A percentile compares a stretch with the other conserved stretches of the same genome.
Evolutionary conservation across 2,797 vertebrate species (phyloP).

Genomic region (Neostethus bicornis): DNA sequence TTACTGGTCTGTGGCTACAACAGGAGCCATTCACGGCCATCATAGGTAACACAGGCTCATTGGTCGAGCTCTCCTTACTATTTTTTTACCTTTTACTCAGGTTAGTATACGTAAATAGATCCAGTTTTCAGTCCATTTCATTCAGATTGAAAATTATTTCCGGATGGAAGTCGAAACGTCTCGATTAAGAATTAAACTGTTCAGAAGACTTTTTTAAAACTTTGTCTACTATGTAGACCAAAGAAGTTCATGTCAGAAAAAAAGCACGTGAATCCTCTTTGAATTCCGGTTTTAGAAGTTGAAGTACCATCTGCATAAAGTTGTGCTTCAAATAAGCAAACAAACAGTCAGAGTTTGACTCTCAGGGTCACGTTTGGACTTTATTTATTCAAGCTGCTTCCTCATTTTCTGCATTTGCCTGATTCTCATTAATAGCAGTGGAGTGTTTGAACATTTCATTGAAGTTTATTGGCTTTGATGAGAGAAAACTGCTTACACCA

Average conservation of each 20-base stretch:
- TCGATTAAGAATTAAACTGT: too few relatives aligned
- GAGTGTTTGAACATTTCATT: slow-evolving; percentile 54
- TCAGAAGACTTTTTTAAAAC: too few relatives aligned
- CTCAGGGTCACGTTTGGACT: slow-evolving; percentile 48
- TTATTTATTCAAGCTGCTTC: slow-evolving; percentile 35
- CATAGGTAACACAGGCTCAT: too few relatives aligned
- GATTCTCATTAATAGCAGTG: slow-evolving; percentile 46
- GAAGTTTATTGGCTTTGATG: slow-evolving; percentile 65
- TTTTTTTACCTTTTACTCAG: too few relatives aligned
- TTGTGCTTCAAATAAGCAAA: slow-evolving; percentile 54
- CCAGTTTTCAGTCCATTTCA: too few relatives aligned
- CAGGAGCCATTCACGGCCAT: too few relatives aligned
- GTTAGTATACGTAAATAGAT: too few relatives aligned
- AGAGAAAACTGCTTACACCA: slow-evolving; percentile 35
- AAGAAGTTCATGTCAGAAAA: slow-evolving; percentile 42
- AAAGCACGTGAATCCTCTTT: slow-evolving; percentile 54
- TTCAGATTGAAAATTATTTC: too few relatives aligned
- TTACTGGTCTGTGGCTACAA: too few relatives aligned
- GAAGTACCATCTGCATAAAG: slow-evolving; percentile 50
- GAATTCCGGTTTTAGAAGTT: slow-evolving; percentile 63
- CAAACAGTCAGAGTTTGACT: slow-evolving; percentile 40
- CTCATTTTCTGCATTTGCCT: slow-evolving; percentile 36
- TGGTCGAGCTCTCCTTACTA: too few relatives aligned
- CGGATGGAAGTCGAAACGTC: too few relatives aligned
- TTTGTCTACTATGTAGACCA: too few relatives aligned